phyloP scores from a whole-genome alignment of 2,888 invertebrate genomes.

The Phytoseiulus persimilis region DNA sequence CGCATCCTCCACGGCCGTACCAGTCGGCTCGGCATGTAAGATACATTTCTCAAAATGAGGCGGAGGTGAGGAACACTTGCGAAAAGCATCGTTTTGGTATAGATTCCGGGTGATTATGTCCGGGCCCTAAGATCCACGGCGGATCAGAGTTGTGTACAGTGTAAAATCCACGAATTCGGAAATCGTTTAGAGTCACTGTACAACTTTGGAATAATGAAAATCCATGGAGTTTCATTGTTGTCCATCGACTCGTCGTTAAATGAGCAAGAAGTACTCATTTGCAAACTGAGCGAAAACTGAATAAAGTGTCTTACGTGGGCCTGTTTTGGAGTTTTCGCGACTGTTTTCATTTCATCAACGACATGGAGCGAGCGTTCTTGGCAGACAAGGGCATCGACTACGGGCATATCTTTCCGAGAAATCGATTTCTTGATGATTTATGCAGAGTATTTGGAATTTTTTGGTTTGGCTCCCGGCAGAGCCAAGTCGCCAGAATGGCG shows the following conservation, averaged over 20 bases:
- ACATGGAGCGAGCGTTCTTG: too few species aligned
- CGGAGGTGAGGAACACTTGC: neutral
- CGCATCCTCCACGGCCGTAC: neutral
- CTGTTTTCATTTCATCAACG: neutral
- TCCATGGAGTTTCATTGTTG: neutral
- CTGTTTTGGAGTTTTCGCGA: neutral
- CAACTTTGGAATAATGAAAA: neutral
- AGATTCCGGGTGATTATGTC: neutral
- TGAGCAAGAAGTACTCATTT: neutral
- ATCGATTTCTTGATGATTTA: too few species aligned
- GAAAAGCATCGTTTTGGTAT: neutral
- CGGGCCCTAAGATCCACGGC: neutral
- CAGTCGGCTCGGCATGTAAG: too few species aligned
- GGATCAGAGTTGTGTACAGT: conserved; percentile 33
- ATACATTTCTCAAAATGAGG: too few species aligned
- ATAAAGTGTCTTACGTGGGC: neutral
- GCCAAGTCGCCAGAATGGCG: too few species aligned
- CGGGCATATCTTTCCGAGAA: too few species aligned
- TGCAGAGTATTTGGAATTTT: too few species aligned
- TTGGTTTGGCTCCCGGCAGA: too few species aligned
- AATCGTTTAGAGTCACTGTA: neutral
- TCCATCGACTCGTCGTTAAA: neutral
- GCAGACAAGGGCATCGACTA: too few species aligned
- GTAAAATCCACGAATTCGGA: neutral
- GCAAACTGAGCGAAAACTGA: neutral